Evolutionary conservation across 2,888 invertebrate genomes (phyloP).

Genomic region (Yponomeuta evonymella): DNA sequence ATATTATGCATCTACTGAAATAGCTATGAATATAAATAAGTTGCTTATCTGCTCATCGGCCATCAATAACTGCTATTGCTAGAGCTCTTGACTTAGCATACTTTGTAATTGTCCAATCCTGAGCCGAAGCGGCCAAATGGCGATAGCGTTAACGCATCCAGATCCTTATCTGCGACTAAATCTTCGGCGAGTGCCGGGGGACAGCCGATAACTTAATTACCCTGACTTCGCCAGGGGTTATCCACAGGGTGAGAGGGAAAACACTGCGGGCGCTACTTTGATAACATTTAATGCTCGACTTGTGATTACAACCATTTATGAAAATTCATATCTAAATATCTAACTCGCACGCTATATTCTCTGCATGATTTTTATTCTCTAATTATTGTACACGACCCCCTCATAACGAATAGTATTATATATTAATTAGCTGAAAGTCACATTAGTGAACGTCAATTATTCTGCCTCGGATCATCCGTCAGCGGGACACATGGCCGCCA

Average conservation of each 20-base stretch:
- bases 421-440: not conserved
- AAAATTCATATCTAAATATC: not conserved
- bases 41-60: slow-evolving; percentile 48
- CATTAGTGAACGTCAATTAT: not conserved
- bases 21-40: slow-evolving; percentile 59
- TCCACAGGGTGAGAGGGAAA: slow-evolving; percentile 44
- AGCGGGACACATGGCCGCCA: slow-evolving; percentile 46
- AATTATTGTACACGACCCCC: not conserved
- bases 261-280: slow-evolving; percentile 26
- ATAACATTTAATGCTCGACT: slow-evolving; percentile 6
- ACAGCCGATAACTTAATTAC: slow-evolving; percentile 63
- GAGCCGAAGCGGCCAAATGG: slow-evolving; percentile 61
- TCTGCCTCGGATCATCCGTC: not conserved
- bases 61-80: slow-evolving; percentile 61
- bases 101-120: slow-evolving; percentile 66
- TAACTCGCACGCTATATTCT: not conserved
- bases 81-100: slow-evolving; percentile 47
- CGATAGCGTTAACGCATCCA: slow-evolving; percentile 66
- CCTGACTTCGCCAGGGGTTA: slow-evolving; percentile 44
- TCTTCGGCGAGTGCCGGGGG: slow-evolving; percentile 49
- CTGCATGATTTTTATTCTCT: not conserved
- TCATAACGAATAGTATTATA: not conserved
- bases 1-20: slow-evolving; percentile 30
- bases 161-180: slow-evolving; percentile 60
- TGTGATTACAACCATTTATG: not conserved